These are phyloP conservation scores for Zosterops lateralis DNA, from an alignment of 2,113 vertebrate species.

Conservation along the genomic window DNA sequence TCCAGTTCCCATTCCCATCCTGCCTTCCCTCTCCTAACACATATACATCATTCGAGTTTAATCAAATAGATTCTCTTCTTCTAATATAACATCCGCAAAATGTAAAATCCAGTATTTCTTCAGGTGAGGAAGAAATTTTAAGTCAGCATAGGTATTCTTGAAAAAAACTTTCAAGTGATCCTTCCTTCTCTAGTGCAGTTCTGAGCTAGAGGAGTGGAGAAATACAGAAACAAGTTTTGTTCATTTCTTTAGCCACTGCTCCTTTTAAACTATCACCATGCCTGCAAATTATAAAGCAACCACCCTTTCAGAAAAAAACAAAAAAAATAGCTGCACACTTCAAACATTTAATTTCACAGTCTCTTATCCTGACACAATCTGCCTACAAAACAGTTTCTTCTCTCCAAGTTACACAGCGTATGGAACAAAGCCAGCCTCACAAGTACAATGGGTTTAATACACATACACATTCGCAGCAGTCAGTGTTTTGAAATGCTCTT, in stretches of 20 bases:
- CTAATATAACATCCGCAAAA: neutral
- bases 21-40: neutral
- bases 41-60: neutral
- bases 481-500: constrained; percentile 18
- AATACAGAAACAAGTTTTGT: neutral
- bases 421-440: constrained; percentile 27
- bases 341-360: neutral
- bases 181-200: neutral
- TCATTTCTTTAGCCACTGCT: neutral
- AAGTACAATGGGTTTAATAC: neutral
- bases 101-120: neutral
- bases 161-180: neutral
- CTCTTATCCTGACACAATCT: neutral
- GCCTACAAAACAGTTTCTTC: neutral
- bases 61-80: neutral
- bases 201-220: neutral
- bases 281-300: neutral
- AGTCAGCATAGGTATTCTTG: neutral
- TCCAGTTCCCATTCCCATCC: neutral
- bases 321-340: neutral
- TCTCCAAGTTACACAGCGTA: neutral
- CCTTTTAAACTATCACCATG: neutral
- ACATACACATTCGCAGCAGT: neutral
- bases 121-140: neutral
- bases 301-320: neutral